Evolutionary conservation across 2,113 vertebrate species (phyloP).

Genomic region (Pterocles gutturalis): DNA sequence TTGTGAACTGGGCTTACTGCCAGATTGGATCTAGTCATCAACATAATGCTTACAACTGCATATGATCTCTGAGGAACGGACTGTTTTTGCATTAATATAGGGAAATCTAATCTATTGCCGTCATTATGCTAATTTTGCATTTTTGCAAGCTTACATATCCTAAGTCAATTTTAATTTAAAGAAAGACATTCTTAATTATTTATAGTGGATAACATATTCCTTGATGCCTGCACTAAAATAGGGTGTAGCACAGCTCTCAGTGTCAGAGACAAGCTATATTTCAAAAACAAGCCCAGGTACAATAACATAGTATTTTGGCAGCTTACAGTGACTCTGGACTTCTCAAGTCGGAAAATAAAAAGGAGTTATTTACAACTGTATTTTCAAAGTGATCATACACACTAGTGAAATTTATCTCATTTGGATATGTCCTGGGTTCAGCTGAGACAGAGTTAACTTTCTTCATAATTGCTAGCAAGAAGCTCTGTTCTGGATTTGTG

Average conservation of each 20-base stretch:
- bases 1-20: neutral
- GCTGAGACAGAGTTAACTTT: no score
- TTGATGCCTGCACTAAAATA: neutral
- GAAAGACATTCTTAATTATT: neutral
- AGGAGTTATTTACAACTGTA: neutral
- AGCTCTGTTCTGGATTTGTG: no score
- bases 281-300: neutral
- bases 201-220: neutral
- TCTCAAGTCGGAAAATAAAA: neutral
- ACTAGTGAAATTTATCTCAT: neutral
- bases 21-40: neutral
- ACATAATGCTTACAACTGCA: rapidly evolving
- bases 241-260: neutral
- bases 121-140: neutral
- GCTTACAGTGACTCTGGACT: neutral
- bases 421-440: no score
- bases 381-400: neutral
- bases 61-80: neutral
- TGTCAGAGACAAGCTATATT: neutral
- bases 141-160: neutral
- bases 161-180: neutral
- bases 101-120: neutral
- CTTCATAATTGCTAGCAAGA: no score
- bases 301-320: neutral
- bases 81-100: neutral